Conservation (phyloP, 92 coral and sea anemone genomes). For the Zoanthus sociatus region DNA sequence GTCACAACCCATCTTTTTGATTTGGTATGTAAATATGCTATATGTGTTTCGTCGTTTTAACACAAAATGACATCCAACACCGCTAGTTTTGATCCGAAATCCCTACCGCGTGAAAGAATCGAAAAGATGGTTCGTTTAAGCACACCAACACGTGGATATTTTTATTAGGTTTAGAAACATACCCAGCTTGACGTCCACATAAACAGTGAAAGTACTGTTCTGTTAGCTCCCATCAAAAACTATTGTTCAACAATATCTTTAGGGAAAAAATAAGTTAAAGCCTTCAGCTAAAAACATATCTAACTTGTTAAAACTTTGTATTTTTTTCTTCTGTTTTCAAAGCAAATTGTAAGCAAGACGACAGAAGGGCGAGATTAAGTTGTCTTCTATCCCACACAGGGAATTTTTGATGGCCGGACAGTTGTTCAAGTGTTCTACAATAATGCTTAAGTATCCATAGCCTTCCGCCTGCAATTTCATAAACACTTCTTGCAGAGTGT, state of each 20-base stretch:
- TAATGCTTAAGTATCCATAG: not conserved
- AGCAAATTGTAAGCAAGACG: not conserved
- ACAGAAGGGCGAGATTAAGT: not conserved
- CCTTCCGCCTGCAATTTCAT: not conserved
- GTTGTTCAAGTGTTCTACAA: not conserved
- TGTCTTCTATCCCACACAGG: not conserved
- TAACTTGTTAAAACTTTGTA: too few relatives aligned
- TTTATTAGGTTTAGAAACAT: constrained; percentile 7
- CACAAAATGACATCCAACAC: not conserved
- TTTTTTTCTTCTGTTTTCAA: not conserved
- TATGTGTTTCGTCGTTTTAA: constrained; percentile 18
- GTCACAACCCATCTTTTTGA: not conserved
- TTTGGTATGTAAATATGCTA: not conserved
- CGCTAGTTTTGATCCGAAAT: not conserved
- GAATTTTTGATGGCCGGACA: not conserved
- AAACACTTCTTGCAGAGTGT: not conserved
- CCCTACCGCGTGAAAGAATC: constrained; percentile 7
- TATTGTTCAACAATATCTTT: not conserved
- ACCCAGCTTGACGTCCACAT: constrained; percentile 27
- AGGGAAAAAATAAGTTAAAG: too few relatives aligned
- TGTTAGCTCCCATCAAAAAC: not conserved
- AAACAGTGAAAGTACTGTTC: not conserved
- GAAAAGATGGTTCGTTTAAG: not conserved
- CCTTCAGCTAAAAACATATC: too few relatives aligned
- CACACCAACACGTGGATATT: not conserved